Base-by-base conservation (phyloP, 1,140 invertebrate species). In the Scaptomyza pallida region DNA sequence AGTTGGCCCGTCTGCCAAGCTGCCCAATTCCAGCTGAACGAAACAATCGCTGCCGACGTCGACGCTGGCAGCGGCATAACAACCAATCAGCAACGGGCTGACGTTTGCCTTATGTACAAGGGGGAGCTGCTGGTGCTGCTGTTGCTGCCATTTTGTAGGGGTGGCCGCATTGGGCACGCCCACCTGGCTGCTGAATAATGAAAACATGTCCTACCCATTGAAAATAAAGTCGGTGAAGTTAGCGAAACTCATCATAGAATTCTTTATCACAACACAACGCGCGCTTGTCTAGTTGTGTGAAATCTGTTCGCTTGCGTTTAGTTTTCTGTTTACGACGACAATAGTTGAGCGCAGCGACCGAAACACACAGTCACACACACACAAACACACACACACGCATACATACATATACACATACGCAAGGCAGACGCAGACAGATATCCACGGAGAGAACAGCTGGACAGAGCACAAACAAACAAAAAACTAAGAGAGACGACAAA, bases 241-340 rank as follows among this genome's bases (percentile, higher is more conserved):
- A 90, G 89, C 85, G 78, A 90, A 90, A 90, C 89, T 90, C 89
- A 90, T 90, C 89, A 90, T 90, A 90, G 89, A 90, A 90, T 90
- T 90, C 89, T 90, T 90, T 89, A 90, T 90, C 89, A 90, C 89
- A 90, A 88, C 82, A 78, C 78, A 76, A 86, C 81, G 81, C 78
- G 82, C 83, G 75, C 78, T 90, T 90, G 89, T 90, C 89, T 90
- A 90, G 89, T 90, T 90, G 89, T 90, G 83, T 90, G 83, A 90
- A 90, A 90, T 90, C 89, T 89, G 89, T 90, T 85, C 86, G 81
- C 83, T 78, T 75, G 78, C 81, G 89, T 82, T 89, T 86, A 82
- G 86, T 89, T 89, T 71, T 47, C 63, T 51, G 51, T 59, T 65
- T 78, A 8, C 33, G 33, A 37, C 71, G 71, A 82, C 65, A 74